A percentile compares a stretch with the other conserved stretches of the same genome.
Conservation (phyloP, 2,113 vertebrate species). For the Pluvianellus socialis region DNA sequence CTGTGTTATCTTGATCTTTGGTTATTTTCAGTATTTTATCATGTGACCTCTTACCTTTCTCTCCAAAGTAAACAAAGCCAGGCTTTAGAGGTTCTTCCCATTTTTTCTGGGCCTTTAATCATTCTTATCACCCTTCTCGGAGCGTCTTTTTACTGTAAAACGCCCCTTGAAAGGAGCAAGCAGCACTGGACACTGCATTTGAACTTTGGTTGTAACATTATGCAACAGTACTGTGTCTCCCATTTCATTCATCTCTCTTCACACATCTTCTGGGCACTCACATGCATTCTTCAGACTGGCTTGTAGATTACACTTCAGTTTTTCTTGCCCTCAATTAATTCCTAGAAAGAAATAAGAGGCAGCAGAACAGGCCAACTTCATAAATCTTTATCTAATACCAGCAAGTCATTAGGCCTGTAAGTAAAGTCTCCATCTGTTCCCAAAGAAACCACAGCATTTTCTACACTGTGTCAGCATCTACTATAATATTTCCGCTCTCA, state of each 20-base stretch:
- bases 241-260: neutral
- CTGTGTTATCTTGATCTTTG: neutral
- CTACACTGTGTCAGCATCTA: conserved; percentile 52
- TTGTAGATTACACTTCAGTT: conserved; percentile 4
- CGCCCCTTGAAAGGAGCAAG: neutral
- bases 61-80: neutral
- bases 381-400: conserved; percentile 63
- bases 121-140: neutral
- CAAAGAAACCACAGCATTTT: conserved; percentile 60
- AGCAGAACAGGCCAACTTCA: conserved; percentile 27
- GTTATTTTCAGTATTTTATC: neutral
- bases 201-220: neutral
- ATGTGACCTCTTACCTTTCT: neutral
- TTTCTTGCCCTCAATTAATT: conserved; percentile 51
- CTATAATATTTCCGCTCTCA: conserved; percentile 51
- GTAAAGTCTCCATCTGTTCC: conserved; percentile 64
- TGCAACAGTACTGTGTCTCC: neutral
- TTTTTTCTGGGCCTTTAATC: neutral
- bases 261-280: neutral
- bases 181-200: neutral
- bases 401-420: conserved; percentile 50
- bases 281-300: neutral
- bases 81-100: neutral
- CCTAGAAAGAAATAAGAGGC: conserved; percentile 31
- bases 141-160: neutral